These are phyloP conservation scores for Teinopalpus imperialis DNA, from an alignment of 2,888 invertebrate species.

Conservation along the genomic window DNA sequence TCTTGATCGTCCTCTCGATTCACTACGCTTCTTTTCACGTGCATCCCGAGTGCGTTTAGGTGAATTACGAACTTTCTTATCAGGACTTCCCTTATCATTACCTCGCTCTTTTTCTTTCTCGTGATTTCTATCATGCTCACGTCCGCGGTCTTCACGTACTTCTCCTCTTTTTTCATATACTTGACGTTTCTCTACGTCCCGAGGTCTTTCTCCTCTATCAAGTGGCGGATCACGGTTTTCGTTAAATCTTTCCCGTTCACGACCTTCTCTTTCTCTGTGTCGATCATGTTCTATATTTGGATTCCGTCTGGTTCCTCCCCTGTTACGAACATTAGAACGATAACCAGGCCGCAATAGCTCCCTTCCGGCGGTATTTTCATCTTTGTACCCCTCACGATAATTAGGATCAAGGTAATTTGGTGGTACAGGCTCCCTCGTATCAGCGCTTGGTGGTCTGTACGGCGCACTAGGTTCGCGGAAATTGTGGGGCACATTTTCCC, in stretches of 20 bases:
- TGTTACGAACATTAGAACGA: conserved; percentile 51
- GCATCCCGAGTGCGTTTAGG: conserved; percentile 65
- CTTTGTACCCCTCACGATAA: conserved; percentile 64
- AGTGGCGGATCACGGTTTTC: conserved; percentile 59
- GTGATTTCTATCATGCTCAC: conserved; percentile 55
- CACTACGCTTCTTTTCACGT: conserved; percentile 69
- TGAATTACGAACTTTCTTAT: conserved; percentile 59
- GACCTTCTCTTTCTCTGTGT: conserved; percentile 66
- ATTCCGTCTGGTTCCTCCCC: conserved; percentile 61
- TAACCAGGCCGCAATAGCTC: conserved; percentile 56
- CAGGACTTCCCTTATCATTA: conserved; percentile 65
- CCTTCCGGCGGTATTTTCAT: conserved; percentile 53
- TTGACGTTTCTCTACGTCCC: conserved; percentile 59
- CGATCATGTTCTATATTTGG: conserved; percentile 61
- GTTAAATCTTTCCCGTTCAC: conserved; percentile 65
- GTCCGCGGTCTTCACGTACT: conserved; percentile 50
- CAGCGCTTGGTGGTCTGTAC: conserved; percentile 63
- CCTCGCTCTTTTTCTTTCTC: conserved; percentile 69
- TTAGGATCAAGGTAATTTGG: conserved; percentile 62
- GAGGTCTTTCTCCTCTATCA: conserved; percentile 64
- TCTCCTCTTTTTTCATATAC: conserved; percentile 60
- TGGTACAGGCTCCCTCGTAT: conserved; percentile 58
- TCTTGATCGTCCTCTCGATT: conserved; percentile 70
- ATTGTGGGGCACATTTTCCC: conserved; percentile 60
- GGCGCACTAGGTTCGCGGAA: conserved; percentile 61